These are phyloP conservation scores for Heptranchias perlo DNA, from an alignment of 2,113 vertebrate genomes.

Conservation along the genomic window DNA sequence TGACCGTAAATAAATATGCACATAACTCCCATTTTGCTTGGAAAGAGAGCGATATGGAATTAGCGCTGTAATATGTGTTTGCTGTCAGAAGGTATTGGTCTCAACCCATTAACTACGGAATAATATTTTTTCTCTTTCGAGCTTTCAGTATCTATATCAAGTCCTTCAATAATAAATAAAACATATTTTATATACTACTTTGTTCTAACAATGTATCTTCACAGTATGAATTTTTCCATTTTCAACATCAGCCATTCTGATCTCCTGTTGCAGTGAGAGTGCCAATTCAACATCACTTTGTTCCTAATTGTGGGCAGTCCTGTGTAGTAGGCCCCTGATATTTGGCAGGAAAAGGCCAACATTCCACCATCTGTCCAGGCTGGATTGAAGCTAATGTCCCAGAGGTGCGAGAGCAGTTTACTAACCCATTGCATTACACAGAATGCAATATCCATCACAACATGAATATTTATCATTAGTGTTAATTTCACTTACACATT, in stretches of 20 bases:
- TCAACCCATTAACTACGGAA: neutral
- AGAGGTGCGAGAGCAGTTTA: neutral
- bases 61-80: neutral
- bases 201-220: neutral
- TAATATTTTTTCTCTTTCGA: neutral
- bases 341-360: slow-evolving; percentile 13
- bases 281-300: neutral
- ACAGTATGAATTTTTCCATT: neutral
- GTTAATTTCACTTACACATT: slow-evolving; percentile 3
- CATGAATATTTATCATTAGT: neutral
- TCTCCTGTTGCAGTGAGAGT: neutral
- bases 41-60: neutral
- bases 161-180: neutral
- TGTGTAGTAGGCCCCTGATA: neutral
- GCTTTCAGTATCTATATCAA: neutral
- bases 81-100: neutral
- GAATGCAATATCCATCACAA: neutral
- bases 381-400: slow-evolving; percentile 7
- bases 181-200: neutral
- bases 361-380: neutral
- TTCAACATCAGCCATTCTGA: neutral
- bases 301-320: neutral
- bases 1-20: neutral
- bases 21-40: neutral
- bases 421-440: neutral